phyloP scores from a whole-genome alignment of 1,140 invertebrate species.

The Drosophila eugracilis region DNA sequence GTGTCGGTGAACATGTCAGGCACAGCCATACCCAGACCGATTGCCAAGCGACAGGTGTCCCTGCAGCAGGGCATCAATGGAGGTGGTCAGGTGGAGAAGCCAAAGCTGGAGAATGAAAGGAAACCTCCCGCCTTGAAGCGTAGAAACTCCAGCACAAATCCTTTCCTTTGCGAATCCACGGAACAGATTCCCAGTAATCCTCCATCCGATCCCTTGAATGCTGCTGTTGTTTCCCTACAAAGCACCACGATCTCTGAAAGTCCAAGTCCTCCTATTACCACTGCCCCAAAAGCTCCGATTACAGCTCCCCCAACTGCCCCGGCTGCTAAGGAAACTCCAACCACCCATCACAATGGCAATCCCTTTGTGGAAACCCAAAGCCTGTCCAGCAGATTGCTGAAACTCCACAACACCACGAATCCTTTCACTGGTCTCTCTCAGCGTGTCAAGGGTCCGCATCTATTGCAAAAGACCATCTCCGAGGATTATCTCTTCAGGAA shows the following conservation, averaged over 20 bases:
- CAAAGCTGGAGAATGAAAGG: background rate
- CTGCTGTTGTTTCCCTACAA: background rate
- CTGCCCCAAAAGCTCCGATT: background rate
- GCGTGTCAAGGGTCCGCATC: conserved; percentile 76
- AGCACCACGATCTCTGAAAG: background rate
- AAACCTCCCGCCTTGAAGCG: conserved; percentile 57
- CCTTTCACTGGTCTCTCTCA: conserved; percentile 69
- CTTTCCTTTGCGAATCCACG: conserved; percentile 73
- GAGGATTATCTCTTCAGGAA: conserved; percentile 83
- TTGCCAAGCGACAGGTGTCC: conserved; percentile 72
- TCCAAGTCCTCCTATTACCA: background rate
- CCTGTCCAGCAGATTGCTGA: conserved; percentile 57
- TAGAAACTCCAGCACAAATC: conserved; percentile 79
- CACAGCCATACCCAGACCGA: conserved; percentile 73
- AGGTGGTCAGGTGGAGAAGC: background rate
- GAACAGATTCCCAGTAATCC: conserved; percentile 39
- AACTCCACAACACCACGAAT: conserved; percentile 66
- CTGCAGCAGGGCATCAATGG: conserved; percentile 57
- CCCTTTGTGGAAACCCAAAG: conserved; percentile 54
- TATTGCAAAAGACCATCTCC: conserved; percentile 83
- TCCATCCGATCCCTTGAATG: background rate
- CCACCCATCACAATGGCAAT: conserved; percentile 53
- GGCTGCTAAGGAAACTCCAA: background rate
- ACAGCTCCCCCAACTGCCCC: background rate
- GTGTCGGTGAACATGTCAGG: conserved; percentile 55